Evolutionary conservation across 64 coral and sea anemone species (phyloP).

Genomic region (Exaiptasia diaphana): DNA sequence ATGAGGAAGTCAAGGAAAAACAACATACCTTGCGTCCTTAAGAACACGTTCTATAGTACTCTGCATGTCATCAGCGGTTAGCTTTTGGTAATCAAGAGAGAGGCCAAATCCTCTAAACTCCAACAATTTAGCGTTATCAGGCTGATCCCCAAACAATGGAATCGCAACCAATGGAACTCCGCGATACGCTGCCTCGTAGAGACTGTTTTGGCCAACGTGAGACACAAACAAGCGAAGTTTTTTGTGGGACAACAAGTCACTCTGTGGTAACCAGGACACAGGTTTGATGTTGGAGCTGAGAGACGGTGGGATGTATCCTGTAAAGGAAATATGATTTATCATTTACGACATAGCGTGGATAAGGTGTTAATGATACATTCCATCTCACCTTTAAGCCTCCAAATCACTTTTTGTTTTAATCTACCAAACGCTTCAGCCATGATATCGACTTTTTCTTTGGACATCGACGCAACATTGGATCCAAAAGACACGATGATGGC

Average conservation of each 20-base stretch:
- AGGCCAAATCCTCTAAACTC: background rate
- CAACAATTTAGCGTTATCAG: background rate
- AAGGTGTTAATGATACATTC: too few species aligned
- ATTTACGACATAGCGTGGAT: too few species aligned
- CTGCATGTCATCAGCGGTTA: background rate
- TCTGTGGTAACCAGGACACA: background rate
- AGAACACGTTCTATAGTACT: background rate
- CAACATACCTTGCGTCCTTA: background rate
- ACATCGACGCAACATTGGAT: background rate
- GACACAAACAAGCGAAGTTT: conserved; percentile 13
- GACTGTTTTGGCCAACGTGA: background rate
- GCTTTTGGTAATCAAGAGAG: background rate
- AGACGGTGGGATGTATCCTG: conserved; percentile 14
- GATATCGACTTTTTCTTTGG: conserved; percentile 25
- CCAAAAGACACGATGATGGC: conserved; percentile 3
- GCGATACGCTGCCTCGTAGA: conserved; percentile 25
- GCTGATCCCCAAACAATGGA: conserved; percentile 24
- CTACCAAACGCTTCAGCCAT: conserved; percentile 48
- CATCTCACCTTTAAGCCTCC: conserved; percentile 60
- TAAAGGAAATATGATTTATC: background rate
- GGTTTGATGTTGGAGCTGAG: conserved; percentile 16
- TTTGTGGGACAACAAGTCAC: conserved; percentile 17
- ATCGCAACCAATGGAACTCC: conserved; percentile 30
- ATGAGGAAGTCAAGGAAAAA: too few species aligned
- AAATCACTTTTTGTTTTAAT: conserved; percentile 55